A percentile compares a stretch with the other conserved stretches of the same genome.
Evolutionary conservation across 2,797 vertebrate species (phyloP).

Genomic region (Gila robusta): DNA sequence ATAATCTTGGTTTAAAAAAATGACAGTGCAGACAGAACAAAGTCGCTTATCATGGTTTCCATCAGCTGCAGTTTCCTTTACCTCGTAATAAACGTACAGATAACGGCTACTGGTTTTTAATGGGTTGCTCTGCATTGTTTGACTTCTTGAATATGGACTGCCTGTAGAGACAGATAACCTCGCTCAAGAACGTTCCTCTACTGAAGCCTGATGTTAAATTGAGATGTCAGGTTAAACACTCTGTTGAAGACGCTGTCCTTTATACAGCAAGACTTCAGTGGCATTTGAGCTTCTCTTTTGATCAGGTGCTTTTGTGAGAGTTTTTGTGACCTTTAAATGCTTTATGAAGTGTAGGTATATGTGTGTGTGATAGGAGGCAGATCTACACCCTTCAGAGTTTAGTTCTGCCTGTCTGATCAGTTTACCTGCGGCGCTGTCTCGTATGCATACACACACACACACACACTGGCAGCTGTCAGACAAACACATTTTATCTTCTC

Average conservation of each 20-base stretch:
- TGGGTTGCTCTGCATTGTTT: not conserved
- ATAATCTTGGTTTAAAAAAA: no score
- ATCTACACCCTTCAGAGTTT: not conserved
- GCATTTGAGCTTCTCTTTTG: not conserved
- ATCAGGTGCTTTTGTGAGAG: slow-evolving; percentile 13
- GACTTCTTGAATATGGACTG: no score
- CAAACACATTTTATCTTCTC: not conserved
- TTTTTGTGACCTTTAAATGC: slow-evolving; percentile 1
- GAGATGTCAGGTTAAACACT: not conserved
- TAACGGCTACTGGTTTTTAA: not conserved
- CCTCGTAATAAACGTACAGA: not conserved
- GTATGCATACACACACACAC: not conserved
- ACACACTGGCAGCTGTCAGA: not conserved
- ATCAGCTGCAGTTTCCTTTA: not conserved
- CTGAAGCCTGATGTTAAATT: not conserved
- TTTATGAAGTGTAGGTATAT: not conserved
- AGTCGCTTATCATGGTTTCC: not conserved
- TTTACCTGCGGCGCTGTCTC: slow-evolving; percentile 4
- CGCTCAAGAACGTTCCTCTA: not conserved
- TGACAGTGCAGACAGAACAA: no score
- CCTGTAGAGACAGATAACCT: not conserved
- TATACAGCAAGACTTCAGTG: slow-evolving; percentile 1
- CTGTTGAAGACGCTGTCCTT: not conserved
- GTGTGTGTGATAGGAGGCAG: slow-evolving; percentile 1
- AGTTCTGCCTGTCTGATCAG: not conserved